Conservation (phyloP, 2,888 invertebrate genomes). For the Coelopa pilipes region DNA sequence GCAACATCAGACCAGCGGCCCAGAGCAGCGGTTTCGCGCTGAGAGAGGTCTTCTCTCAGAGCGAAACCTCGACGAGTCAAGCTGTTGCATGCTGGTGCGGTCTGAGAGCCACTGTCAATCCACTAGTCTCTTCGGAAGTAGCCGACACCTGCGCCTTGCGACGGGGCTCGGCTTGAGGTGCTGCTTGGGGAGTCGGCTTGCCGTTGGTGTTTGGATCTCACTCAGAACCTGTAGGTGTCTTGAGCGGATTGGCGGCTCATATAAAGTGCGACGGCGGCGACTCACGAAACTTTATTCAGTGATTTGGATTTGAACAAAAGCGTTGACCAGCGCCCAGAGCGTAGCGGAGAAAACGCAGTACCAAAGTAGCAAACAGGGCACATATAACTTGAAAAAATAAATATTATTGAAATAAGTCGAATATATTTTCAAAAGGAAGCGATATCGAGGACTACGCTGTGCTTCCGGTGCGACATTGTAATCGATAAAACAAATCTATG, state of each 20-base stretch:
- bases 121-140: too few species aligned
- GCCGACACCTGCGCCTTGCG: background rate
- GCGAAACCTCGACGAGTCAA: too few species aligned
- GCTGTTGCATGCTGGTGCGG: too few species aligned
- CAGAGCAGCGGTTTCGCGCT: too few species aligned
- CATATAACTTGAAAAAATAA: conserved; percentile 36
- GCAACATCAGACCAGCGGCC: too few species aligned
- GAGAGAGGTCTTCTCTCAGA: too few species aligned
- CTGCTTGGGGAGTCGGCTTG: too few species aligned
- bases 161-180: background rate
- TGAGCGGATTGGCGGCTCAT: conserved; percentile 53
- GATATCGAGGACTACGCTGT: background rate
- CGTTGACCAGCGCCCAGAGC: conserved; percentile 47
- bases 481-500: conserved; percentile 7
- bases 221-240: conserved; percentile 48
- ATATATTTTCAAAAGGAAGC: conserved; percentile 1
- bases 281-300: conserved; percentile 66
- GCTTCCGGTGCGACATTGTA: background rate
- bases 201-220: conserved; percentile 31
- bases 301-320: conserved; percentile 64
- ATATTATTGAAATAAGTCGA: conserved; percentile 22
- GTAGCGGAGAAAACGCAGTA: conserved; percentile 9
- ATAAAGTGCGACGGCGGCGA: conserved; percentile 64
- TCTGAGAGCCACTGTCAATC: too few species aligned
- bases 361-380: conserved; percentile 34